Evolutionary conservation across 2,113 vertebrate species (phyloP), one percentile per base, ranked within the genome.

Genomic region (Nothobranchius furzeri): DNA sequence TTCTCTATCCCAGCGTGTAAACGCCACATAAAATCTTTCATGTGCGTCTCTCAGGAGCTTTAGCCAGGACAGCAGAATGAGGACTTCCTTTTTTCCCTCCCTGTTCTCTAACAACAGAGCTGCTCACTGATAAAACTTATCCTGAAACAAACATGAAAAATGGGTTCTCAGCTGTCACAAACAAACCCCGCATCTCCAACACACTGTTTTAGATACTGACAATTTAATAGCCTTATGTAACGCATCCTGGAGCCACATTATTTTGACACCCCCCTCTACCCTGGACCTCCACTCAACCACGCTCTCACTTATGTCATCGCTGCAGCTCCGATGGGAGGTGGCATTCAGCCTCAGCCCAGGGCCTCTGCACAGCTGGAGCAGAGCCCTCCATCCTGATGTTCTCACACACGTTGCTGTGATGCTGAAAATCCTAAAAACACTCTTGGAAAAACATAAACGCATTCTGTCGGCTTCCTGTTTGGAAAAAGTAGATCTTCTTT

Each of bases 181-280:
- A 89, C 85, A 90, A 88, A 90, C 88, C 81, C 82, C 86, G 84
- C 76, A 75, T 85, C 84, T 82, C 74, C 86, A 53, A 55, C 63
- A 73, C 73, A 52, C 79, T 73, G 81, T 85, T 88, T 84, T 84
- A 87, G 86, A 89, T 78, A 73, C 74, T 88, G 91, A 87, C 87
- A 89, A 79, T 85, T 89, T 93, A 91, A 91, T 84, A 91, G 90
- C 78, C 83, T 93, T 92, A 91, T 86, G 86, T 91, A 93, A 93
- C 82, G 82, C 73, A 60, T 88, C 89, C 87, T 80, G 73, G 62
- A 89, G 87, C 85, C 88, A 87, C 78, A 83, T 88, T 89, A 87
- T 90, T 90, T 86, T 91, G 87, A 89, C 87, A 85, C 81, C 81
- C 76, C 15, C 68, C 81, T 57, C 61, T 71, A 70, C 67, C 49